A percentile compares a stretch with the other conserved stretches of the same genome.
phyloP scores from a whole-genome alignment of 53 echinoderm and acorn worm species.

The Actinopyga echinites region DNA sequence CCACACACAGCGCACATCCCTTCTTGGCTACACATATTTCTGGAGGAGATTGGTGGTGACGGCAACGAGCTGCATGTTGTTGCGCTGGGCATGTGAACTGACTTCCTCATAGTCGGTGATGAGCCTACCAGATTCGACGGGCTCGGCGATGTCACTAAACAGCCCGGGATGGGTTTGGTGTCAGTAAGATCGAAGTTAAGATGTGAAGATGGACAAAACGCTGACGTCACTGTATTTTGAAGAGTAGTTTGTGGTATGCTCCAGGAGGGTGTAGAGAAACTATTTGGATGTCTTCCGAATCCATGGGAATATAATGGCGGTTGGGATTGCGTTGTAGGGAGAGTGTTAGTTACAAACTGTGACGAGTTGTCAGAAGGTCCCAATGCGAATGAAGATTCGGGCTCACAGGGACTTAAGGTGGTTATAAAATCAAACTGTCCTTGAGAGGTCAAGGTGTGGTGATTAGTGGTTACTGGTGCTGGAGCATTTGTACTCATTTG shows the following conservation, averaged over 20 bases:
- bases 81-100: constrained; percentile 21
- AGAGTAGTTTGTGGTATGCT: constrained; percentile 54
- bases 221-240: constrained; percentile 54
- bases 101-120: constrained; percentile 52
- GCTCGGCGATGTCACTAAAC: constrained; percentile 45
- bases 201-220: constrained; percentile 37
- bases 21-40: constrained; percentile 61
- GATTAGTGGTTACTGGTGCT: constrained; percentile 54
- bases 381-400: constrained; percentile 27
- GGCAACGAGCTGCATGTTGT: constrained; percentile 18
- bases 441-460: constrained; percentile 49
- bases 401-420: constrained; percentile 45
- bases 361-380: constrained; percentile 42
- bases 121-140: constrained; percentile 41
- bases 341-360: constrained; percentile 48
- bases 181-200: constrained; percentile 36
- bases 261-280: constrained; percentile 37
- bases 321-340: constrained; percentile 28
- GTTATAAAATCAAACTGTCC: constrained; percentile 41
- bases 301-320: constrained; percentile 35
- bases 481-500: constrained; percentile 18
- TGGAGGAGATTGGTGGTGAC: constrained; percentile 50
- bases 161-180: constrained; percentile 49
- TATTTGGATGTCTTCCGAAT: constrained; percentile 33
- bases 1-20: constrained; percentile 98